Base-by-base conservation (phyloP, 2,888 invertebrate species). In the Acronicta leporina region DNA sequence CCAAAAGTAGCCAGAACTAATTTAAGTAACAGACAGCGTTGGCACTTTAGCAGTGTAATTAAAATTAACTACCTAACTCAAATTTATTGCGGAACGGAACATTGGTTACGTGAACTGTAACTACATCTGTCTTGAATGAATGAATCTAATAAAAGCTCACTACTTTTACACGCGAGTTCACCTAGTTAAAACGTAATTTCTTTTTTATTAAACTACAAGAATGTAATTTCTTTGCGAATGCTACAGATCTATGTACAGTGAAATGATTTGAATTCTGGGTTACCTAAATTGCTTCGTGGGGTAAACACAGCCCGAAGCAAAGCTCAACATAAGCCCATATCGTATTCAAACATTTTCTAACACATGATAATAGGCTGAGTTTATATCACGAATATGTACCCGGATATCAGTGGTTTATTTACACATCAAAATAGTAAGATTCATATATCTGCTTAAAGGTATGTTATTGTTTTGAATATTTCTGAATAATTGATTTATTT, bases 31-130 rank as follows among this genome's bases (percentile, higher is more conserved):
- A 30, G 44, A 20, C 16, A 20, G 25, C 56, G 30, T 57, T 45
- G 41, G 38, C 57, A 63, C 56, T 35, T 63, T 48, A 38, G 38
- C 57, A 63, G 51, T 42, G 48, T 57, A 57, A 67, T 68, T 68
- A 67, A 67, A 67, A 52, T 15, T 40, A 52, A 60, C 40, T 30
- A 50, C 20, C 14, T 25, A 52, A 42, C 30, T n/a, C 41, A 58
- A 63, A 57, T 57, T 38, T 44, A 68, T 45, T 33, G 52, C 52
- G n/a, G 33, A 63, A 45, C 38, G 15, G 40, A 50, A 38, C 42
- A 62, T 68, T 47, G 55, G 40, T 50, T 50, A 50, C 45, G 11
- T 30, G 13, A 14, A 41, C 45, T 35, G 6, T 61, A 54, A 9
- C 33, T 45, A 30, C 11, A 9, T 14, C 20, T 38, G 46, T 15